A percentile compares a stretch with the other conserved stretches of the same genome.
These are phyloP conservation scores for Xiphophorus maculatus DNA, from an alignment of 2,113 vertebrate genomes.

Conservation along the genomic window DNA sequence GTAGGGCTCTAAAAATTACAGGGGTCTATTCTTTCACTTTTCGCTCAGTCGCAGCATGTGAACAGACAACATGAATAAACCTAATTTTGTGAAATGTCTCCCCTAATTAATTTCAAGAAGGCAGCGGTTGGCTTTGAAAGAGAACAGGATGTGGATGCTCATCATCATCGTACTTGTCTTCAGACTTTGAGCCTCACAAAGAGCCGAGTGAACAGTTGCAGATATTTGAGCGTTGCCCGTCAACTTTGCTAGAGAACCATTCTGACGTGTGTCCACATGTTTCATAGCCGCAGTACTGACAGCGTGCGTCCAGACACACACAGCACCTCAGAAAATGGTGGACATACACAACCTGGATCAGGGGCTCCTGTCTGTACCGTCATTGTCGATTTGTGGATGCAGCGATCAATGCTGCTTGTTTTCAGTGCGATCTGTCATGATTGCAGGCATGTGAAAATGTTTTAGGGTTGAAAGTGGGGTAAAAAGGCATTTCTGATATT, in stretches of 20 bases:
- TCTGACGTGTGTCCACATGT: slow-evolving; percentile 59
- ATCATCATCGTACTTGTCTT: slow-evolving; percentile 51
- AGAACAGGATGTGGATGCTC: slow-evolving; percentile 12
- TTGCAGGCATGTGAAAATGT: slow-evolving; percentile 49
- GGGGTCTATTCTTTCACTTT: slow-evolving; percentile 42
- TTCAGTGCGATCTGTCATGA: slow-evolving; percentile 49
- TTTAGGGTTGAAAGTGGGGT: slow-evolving; percentile 31
- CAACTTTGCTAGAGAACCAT: slow-evolving; percentile 42
- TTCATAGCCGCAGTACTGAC: slow-evolving; percentile 36
- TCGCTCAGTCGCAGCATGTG: slow-evolving; percentile 56
- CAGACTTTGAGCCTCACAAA: slow-evolving; percentile 54
- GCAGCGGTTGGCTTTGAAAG: background rate
- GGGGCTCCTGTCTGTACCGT: slow-evolving; percentile 39
- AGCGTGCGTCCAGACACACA: slow-evolving; percentile 33
- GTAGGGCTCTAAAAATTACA: slow-evolving; percentile 62
- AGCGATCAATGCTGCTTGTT: slow-evolving; percentile 36
- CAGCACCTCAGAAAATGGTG: slow-evolving; percentile 21
- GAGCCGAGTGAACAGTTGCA: slow-evolving; percentile 45
- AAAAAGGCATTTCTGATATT: slow-evolving; percentile 22
- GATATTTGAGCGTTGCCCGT: slow-evolving; percentile 64
- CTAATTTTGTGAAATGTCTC: slow-evolving; percentile 75
- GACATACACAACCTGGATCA: slow-evolving; percentile 36
- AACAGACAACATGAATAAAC: slow-evolving; percentile 73
- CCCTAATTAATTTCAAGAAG: slow-evolving; percentile 76
- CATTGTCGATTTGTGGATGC: slow-evolving; percentile 52